Evolutionary conservation across 2,888 invertebrate genomes (phyloP).

Genomic region (Diaphora mendica): DNA sequence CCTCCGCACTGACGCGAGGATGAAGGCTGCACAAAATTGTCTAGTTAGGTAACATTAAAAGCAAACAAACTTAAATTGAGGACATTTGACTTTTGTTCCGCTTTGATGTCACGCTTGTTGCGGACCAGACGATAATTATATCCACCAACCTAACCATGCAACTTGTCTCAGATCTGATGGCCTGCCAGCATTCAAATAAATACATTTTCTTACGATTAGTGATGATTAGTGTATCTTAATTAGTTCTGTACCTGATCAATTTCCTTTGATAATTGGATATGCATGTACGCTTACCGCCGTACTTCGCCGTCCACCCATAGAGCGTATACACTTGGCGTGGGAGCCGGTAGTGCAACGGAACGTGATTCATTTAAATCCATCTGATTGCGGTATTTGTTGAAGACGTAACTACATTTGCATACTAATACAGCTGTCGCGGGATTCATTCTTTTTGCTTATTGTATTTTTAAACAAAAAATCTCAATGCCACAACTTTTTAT

Average conservation of each 20-base stretch:
- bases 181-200: neutral
- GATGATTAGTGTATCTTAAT: too few relatives aligned
- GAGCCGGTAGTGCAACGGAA: conserved; percentile 25
- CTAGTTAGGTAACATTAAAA: conserved; percentile 44
- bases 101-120: conserved; percentile 35
- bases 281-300: conserved; percentile 23
- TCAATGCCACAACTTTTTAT: conserved; percentile 23
- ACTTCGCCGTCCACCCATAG: neutral
- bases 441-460: conserved; percentile 14
- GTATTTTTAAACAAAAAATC: conserved; percentile 14
- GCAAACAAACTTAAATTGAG: conserved; percentile 44
- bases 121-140: conserved; percentile 23
- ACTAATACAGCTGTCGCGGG: conserved; percentile 28
- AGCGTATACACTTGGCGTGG: conserved; percentile 20
- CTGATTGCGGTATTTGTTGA: conserved; percentile 29
- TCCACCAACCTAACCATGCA: conserved; percentile 17
- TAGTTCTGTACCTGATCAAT: conserved; percentile 30
- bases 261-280: conserved; percentile 22
- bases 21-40: conserved; percentile 39
- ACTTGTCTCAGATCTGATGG: conserved; percentile 13
- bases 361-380: conserved; percentile 32
- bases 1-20: conserved; percentile 34
- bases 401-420: conserved; percentile 29
- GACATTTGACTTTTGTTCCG: conserved; percentile 50
- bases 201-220: too few relatives aligned